These are phyloP conservation scores for Limenitis arthemis DNA, from an alignment of 2,888 invertebrate species.

Conservation along the genomic window DNA sequence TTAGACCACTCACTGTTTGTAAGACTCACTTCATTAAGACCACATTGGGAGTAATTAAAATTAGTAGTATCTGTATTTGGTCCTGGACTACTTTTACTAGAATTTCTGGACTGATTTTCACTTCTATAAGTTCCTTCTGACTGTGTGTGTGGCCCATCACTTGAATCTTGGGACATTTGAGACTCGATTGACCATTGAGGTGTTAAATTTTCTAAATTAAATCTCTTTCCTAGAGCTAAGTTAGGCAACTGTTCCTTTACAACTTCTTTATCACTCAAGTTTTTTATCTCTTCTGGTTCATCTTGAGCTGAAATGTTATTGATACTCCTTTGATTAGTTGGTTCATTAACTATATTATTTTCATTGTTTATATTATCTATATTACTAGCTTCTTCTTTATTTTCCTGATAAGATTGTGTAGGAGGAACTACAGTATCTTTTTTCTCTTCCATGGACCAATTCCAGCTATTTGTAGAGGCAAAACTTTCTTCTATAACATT, in stretches of 20 bases:
- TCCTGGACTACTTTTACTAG: conserved; percentile 60
- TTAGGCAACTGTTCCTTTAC: conserved; percentile 58
- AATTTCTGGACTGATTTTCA: conserved; percentile 71
- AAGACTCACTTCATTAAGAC: conserved; percentile 39
- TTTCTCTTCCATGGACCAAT: conserved; percentile 73
- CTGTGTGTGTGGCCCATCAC: conserved; percentile 73
- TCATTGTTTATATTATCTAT: conserved; percentile 29
- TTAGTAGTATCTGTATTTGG: conserved; percentile 52
- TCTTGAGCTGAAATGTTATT: conserved; percentile 30
- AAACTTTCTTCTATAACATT: conserved; percentile 74
- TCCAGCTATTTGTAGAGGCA: conserved; percentile 71
- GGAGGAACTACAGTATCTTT: conserved; percentile 34
- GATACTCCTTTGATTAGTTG: conserved; percentile 27
- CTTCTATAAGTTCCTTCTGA: conserved; percentile 74
- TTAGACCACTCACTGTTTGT: conserved; percentile 47
- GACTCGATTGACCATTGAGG: conserved; percentile 79
- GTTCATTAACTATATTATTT: conserved; percentile 32
- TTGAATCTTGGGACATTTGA: conserved; percentile 76
- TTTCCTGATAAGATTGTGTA: conserved; percentile 27
- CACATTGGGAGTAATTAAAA: conserved; percentile 52
- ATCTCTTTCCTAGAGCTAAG: conserved; percentile 56
- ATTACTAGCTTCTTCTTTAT: conserved; percentile 27
- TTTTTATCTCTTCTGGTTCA: conserved; percentile 43
- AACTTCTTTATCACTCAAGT: conserved; percentile 52
- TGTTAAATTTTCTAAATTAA: conserved; percentile 58